Conservation (phyloP, 2,888 invertebrate species). For the Chirona hameri region DNA sequence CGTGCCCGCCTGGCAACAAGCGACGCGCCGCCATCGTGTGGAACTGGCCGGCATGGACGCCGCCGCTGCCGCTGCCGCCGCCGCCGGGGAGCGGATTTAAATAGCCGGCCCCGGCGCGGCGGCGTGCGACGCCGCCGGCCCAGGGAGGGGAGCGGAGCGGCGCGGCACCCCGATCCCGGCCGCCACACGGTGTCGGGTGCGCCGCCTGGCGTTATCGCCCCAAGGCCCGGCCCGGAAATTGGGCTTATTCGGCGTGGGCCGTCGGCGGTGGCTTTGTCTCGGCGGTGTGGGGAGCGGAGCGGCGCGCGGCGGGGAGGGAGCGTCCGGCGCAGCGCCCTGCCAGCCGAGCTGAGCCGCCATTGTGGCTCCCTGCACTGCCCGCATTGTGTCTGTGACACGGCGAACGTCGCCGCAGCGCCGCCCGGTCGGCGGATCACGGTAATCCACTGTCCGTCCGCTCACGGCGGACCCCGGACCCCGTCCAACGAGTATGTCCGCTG, state of each 20-base stretch:
- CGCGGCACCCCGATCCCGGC: neutral
- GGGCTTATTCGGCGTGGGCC: neutral
- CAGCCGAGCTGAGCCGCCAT: neutral
- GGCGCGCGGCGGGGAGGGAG: neutral
- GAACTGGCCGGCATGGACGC: neutral
- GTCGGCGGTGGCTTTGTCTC: neutral
- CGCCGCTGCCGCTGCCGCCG: neutral
- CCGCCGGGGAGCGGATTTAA: neutral
- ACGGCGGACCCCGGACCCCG: too few species aligned
- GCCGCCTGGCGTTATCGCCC: neutral
- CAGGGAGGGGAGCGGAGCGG: neutral
- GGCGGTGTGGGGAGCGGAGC: neutral
- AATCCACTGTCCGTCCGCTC: too few species aligned
- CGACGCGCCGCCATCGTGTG: neutral
- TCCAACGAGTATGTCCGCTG: too few species aligned
- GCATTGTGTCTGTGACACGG: neutral
- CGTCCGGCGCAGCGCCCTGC: neutral
- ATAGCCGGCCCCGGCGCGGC: neutral
- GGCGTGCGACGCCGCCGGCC: neutral
- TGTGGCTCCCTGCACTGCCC: neutral
- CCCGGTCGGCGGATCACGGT: too few species aligned
- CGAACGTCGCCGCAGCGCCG: too few species aligned
- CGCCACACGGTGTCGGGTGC: neutral
- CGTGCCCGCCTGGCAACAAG: constrained; percentile 10
- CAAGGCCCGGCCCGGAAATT: neutral